Percentiles rank a stretch among this genome's conserved stretches.
These are phyloP conservation scores for Zingel zingel DNA, from an alignment of 2,113 vertebrate genomes.

Conservation along the genomic window DNA sequence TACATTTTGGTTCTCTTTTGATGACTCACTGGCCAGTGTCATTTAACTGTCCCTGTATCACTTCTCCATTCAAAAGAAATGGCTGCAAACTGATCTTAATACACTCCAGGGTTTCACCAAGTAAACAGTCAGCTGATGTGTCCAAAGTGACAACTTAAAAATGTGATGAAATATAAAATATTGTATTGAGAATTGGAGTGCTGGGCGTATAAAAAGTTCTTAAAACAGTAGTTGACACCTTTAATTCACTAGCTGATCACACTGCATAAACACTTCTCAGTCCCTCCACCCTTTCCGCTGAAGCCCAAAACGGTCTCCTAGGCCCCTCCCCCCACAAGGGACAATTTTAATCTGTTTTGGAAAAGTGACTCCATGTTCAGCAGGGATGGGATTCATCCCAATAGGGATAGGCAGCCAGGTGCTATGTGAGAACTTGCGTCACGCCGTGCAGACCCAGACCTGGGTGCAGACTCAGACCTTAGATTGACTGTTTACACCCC, in stretches of 20 bases:
- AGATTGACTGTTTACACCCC: too few species aligned
- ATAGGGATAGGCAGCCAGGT: too few species aligned
- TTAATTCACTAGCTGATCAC: background rate
- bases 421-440: too few species aligned
- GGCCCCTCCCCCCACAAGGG: too few species aligned
- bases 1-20: background rate
- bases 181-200: background rate
- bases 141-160: background rate
- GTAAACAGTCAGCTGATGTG: background rate
- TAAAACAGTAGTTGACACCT: background rate
- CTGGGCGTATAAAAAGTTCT: background rate
- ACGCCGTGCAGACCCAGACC: too few species aligned
- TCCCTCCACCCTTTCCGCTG: too few species aligned
- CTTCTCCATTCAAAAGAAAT: conserved; percentile 26
- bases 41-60: background rate
- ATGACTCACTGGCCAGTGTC: background rate
- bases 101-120: background rate
- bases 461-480: too few species aligned
- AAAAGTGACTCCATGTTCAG: too few species aligned
- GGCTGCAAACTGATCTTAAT: background rate
- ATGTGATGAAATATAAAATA: background rate
- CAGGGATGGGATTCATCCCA: too few species aligned
- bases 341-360: too few species aligned
- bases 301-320: too few species aligned
- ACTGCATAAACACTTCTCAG: background rate